Evolutionary conservation across 2,888 invertebrate genomes (phyloP), one percentile per base, ranked within the genome.

Genomic region (Stratiomys singularior): DNA sequence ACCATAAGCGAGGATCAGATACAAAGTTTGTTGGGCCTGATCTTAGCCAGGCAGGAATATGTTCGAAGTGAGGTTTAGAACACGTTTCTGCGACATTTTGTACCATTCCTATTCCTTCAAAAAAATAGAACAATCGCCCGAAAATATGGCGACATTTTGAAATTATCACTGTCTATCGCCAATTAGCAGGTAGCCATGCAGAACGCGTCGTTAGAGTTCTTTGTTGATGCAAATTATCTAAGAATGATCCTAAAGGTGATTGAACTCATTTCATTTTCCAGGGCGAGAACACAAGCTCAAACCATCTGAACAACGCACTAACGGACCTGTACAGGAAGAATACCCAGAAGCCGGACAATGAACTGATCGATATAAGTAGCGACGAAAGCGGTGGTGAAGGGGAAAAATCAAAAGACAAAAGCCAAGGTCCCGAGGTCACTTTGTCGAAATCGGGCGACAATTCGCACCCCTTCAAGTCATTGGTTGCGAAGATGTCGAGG

Each of bases 331-430:
- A 91, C 82, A 88, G 87, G 69, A 88, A 86, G 69, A 81, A 84
- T 2, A 82, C 82, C 64, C 77, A 72, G 28, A 58, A 79, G 72
- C 25, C 74, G 15, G 92, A 92, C 82, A 90, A 91, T 82, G 94
- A 94, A 84, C 86, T 94, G 76, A 91, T 95, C 82, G 94, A 94
- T 83, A 94, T 94, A 81, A 94, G 93, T 83, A 94, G 93, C 84
- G 93, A 93, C 83, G 93, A 93, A 82, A 89, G 91, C 64, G 90
- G 91, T 81, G 90, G 90, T 77, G 89, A 89, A 21, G 79, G 77
- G 83, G 84, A 28, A 88, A 80, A 88, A 88, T 80, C 63, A 76
- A 79, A 21, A 79, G 79, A 64, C 83, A 82, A 82, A 76, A 37
- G 5, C 5, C 3, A 5, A 5, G 37, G 4, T 1, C 18, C 63